Evolutionary conservation across 92 coral and sea anemone species (phyloP).

Genomic region (Phymanthus crucifer): DNA sequence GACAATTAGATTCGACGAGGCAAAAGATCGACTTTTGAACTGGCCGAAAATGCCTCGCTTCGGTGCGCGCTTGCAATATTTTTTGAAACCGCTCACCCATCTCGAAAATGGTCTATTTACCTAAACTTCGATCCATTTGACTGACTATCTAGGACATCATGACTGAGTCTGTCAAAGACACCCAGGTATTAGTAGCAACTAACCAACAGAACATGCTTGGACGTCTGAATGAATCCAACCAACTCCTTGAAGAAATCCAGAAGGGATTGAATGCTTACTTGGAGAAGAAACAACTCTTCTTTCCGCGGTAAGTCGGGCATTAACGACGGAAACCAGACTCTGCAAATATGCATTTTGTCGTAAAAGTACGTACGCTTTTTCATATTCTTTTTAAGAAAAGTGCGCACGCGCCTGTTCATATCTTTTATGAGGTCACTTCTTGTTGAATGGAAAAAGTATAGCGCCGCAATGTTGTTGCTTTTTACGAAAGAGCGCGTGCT

Average conservation of each 20-base stretch:
- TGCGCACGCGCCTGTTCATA: not conserved
- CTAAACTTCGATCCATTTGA: not conserved
- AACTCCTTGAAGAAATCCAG: slow-evolving; percentile 95
- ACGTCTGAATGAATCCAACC: slow-evolving; percentile 88
- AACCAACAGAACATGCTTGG: slow-evolving; percentile 98
- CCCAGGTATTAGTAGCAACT: slow-evolving; percentile 90
- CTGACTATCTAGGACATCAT: slow-evolving; percentile 66
- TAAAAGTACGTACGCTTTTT: not conserved
- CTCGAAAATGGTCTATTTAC: not conserved
- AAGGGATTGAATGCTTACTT: slow-evolving; percentile 97
- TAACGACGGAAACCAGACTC: no score
- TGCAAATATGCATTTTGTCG: not conserved
- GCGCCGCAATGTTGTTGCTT: not conserved
- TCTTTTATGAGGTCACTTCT: not conserved
- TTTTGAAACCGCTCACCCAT: not conserved
- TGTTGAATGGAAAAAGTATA: not conserved
- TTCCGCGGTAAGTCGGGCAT: slow-evolving; percentile 73
- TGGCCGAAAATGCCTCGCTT: no score
- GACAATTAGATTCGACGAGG: no score
- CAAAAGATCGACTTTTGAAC: no score
- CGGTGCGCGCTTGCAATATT: no score
- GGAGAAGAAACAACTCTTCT: slow-evolving; percentile 97
- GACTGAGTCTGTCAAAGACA: slow-evolving; percentile 94
- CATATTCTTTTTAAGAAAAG: not conserved
- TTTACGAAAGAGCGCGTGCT: not conserved